phyloP scores from a whole-genome alignment of 2,888 invertebrate species.

The Emmelina monodactyla region DNA sequence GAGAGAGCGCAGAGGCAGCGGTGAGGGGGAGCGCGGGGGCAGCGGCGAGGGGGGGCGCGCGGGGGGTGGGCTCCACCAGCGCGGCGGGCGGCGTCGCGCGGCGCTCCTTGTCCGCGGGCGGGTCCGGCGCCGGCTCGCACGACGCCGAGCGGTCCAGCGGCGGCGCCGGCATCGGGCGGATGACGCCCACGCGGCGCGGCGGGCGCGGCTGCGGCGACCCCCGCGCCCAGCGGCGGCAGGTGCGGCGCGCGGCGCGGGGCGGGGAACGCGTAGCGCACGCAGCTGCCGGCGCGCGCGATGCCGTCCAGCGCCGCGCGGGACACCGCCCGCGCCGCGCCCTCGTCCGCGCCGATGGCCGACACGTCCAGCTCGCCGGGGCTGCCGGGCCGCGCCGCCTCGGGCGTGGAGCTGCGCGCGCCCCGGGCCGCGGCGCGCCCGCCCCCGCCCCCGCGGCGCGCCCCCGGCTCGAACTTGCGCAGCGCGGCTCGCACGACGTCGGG shows the following conservation, averaged over 20 bases:
- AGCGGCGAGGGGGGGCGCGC: conserved; percentile 26
- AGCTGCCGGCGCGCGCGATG: conserved; percentile 73
- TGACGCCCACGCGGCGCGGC: conserved; percentile 65
- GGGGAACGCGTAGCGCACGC: conserved; percentile 69
- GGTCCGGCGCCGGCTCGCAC: conserved; percentile 48
- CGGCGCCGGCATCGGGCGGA: conserved; percentile 47
- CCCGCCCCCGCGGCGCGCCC: conserved; percentile 48
- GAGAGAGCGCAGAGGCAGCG: conserved; percentile 18
- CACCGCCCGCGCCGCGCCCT: conserved; percentile 37
- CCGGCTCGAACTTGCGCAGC: conserved; percentile 82
- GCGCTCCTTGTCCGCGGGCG: conserved; percentile 18
- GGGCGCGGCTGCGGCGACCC: conserved; percentile 37
- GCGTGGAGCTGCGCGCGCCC: conserved; percentile 31
- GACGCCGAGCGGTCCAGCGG: conserved; percentile 37
- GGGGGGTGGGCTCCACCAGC: conserved; percentile 44
- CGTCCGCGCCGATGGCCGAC: conserved; percentile 25
- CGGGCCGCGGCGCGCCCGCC: conserved; percentile 38
- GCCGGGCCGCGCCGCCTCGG: conserved; percentile 34
- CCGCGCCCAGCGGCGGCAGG: conserved; percentile 45
- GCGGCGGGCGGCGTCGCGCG: conserved; percentile 39
- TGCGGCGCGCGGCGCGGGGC: conserved; percentile 36
- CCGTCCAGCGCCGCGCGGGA: conserved; percentile 69
- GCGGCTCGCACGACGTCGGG: conserved; percentile 89
- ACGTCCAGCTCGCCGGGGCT: conserved; percentile 22
- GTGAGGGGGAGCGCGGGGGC: conserved; percentile 12